Base-by-base conservation (phyloP, 2,888 invertebrate species). In the Diaphora mendica region DNA sequence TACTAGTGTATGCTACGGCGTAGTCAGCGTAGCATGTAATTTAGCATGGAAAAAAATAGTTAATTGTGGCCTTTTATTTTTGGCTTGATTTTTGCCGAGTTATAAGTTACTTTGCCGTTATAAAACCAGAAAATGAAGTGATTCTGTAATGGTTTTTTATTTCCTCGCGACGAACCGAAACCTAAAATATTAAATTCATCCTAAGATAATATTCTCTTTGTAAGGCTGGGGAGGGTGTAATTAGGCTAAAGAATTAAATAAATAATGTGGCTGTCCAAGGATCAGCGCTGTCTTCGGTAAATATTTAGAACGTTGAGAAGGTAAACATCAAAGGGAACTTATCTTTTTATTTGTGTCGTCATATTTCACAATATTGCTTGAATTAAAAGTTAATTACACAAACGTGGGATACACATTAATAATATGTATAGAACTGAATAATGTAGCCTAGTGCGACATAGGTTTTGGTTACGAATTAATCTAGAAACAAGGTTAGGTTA, bases 161-260 rank as follows among this genome's bases (percentile, higher is more conserved):
- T 55, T n/a, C 9, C 9, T n/a, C 51, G 3, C 1, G n/a, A 55
- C 23, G 11, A 55, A 55, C 11, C 9, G n/a, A 55, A 55, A n/a
- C n/a, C 23, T 11, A n/a, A 55, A 55, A 55, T 55, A 55, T 55
- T 9, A n/a, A 23, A n/a, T n/a, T 55, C 9, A n/a, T 55, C 51
- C 51, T 55, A n/a, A 55, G 51, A 55, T 55, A 55, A 55, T 59
- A 59, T 59, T 59, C 59, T 26, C 13, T 59, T 59, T 59, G 59
- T 15, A 26, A 26, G 26, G 26, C 59, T 59, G 26, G 3, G 15
- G 55, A n/a, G 11, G 26, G 0, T 59, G 3, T 59, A 59, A 59
- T 59, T 59, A 59, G 26, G 59, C 26, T 59, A 59, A 59, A 26
- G 59, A n/a, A 59, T 26, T 59, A 59, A 59, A 59, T 59, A 26